Percentiles rank a stretch among this genome's conserved stretches.
Evolutionary conservation across 2,797 vertebrate genomes (phyloP).

Genomic region (Sebastes oblongus): DNA sequence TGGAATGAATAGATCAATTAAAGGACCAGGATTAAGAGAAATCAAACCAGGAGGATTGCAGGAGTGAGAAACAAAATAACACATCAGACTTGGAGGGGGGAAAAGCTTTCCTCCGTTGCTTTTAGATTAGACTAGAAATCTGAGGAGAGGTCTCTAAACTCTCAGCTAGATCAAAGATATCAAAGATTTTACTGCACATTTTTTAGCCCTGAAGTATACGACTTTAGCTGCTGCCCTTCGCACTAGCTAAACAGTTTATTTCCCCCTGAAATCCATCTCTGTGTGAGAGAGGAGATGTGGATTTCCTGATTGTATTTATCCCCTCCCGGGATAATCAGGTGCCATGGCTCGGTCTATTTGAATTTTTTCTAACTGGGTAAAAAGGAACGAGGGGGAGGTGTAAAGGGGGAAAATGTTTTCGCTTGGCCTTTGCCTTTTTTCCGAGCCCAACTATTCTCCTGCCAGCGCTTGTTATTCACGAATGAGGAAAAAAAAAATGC

Average conservation of each 20-base stretch:
- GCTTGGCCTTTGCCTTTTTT: constrained; percentile 82
- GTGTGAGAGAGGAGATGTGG: constrained; percentile 44
- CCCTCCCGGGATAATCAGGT: constrained; percentile 67
- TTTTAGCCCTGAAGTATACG: constrained; percentile 29
- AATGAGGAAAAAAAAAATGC: constrained; percentile 83
- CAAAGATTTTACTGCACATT: constrained; percentile 19
- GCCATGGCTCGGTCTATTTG: constrained; percentile 60
- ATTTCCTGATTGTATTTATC: constrained; percentile 71
- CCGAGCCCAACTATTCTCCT: constrained; percentile 84
- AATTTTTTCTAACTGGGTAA: constrained; percentile 70
- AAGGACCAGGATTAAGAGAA: constrained; percentile 92
- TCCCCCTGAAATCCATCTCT: constrained; percentile 43
- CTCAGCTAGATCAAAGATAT: constrained; percentile 56
- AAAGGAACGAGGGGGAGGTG: constrained; percentile 56
- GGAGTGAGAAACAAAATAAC: constrained; percentile 62
- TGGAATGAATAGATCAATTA: constrained; percentile 99
- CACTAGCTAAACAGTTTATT: constrained; percentile 40
- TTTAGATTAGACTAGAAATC: constrained; percentile 34
- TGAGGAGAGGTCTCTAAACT: constrained; percentile 35
- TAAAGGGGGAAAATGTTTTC: constrained; percentile 74
- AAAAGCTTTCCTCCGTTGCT: constrained; percentile 10
- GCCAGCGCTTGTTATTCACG: constrained; percentile 85
- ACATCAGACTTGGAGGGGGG: constrained; percentile 15
- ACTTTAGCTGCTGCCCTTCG: constrained; percentile 41
- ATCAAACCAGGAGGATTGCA: constrained; percentile 88